Evolutionary conservation across 2,113 vertebrate species (phyloP).

Genomic region (Boulengerochromis microlepis): DNA sequence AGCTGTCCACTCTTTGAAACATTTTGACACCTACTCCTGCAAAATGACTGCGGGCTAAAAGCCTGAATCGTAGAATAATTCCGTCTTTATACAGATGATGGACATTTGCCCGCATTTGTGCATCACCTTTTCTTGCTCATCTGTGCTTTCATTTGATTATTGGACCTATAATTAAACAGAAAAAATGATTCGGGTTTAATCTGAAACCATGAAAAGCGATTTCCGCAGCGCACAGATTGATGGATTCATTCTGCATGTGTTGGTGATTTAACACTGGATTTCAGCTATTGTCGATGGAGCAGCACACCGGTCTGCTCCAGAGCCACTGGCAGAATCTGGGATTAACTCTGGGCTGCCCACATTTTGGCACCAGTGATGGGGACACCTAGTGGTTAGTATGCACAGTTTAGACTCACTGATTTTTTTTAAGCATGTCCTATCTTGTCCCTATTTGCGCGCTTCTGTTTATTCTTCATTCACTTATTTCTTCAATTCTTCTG

Average conservation of each 20-base stretch:
- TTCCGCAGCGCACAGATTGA: constrained; percentile 1
- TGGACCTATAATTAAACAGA: not conserved
- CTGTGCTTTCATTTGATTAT: not conserved
- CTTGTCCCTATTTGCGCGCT: not conserved
- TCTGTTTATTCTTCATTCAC: not conserved
- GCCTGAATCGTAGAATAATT: constrained; percentile 1
- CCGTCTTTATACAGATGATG: not conserved
- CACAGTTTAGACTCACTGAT: not conserved
- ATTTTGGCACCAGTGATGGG: constrained; percentile 35
- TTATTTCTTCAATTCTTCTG: not conserved
- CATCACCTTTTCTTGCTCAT: not conserved
- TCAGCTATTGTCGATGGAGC: constrained; percentile 16
- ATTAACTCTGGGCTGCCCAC: constrained; percentile 18
- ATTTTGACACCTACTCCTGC: constrained; percentile 47
- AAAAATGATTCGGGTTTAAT: not conserved
- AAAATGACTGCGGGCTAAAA: constrained; percentile 46
- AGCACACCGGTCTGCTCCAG: constrained; percentile 8
- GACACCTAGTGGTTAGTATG: constrained; percentile 70
- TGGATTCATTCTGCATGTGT: constrained; percentile 29
- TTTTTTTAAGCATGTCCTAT: not conserved
- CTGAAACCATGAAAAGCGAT: not conserved
- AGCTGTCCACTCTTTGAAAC: constrained; percentile 33
- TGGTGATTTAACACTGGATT: constrained; percentile 33
- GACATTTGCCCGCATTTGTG: not conserved
- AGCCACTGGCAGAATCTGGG: constrained; percentile 15